Base-by-base conservation (phyloP, 2,888 invertebrate species). In the Sarcophaga caerulescens region DNA sequence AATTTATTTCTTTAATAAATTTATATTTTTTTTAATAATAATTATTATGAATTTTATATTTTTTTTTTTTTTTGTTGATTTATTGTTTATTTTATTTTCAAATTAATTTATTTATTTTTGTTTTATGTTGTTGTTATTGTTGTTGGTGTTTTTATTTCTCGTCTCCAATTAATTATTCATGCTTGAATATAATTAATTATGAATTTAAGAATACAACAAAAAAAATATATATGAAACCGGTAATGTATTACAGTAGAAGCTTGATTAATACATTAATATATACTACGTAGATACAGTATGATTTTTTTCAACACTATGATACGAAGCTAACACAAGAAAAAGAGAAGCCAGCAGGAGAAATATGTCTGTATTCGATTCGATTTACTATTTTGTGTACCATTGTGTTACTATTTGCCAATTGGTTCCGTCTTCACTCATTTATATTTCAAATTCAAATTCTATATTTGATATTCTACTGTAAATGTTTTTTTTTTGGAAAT, bases 141-240 rank as follows among this genome's bases (percentile, higher is more conserved):
- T 52, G 12, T 3, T 52, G 52, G 52, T 23, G 57, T 75, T 63
- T 21, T 19, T 76, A 70, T 70, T 57, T 65, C 35, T 35, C 35
- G 35, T 35, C 35, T 35, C 35, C 35, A 35, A 65, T 52, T 63
- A 63, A 75, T 70, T 70, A 71, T 82, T 82, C 82, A 77, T 76
- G 82, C 71, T 82, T 66, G 17, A 59, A 52, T 71, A 76, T 63
- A 70, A 81, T 81, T 76, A 81, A 81, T 81, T 81, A 65, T 65
- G 57, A 63, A 23, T 65, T 70, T 44, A 19, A 47, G 19, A 35
- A 35, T 17, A 52, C 52, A 52, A 17, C 14, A 52, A 52, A 12
- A 52, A 52, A 52, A 14, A 47, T 47, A 35, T 35, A 35, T 35
- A 35, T 35, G 35, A 35, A 35, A 35, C 35, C 45, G 62, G 69